Percentiles rank a stretch among this genome's conserved stretches.
phyloP scores from a whole-genome alignment of 2,113 vertebrate species.

The Muntiacus reevesi region DNA sequence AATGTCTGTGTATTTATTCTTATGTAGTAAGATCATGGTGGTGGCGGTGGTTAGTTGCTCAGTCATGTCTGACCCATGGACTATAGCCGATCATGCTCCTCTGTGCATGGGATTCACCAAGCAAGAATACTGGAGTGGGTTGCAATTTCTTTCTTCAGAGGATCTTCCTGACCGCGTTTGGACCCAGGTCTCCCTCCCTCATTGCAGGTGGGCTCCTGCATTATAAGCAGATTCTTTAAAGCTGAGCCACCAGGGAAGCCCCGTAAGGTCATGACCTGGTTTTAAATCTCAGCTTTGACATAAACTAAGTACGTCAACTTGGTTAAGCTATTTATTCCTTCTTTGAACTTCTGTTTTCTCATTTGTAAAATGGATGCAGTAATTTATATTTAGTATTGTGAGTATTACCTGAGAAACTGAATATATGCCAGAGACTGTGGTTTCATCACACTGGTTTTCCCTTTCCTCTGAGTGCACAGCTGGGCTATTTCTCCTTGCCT shows the following conservation, averaged over 20 bases:
- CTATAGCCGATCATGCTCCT: not conserved
- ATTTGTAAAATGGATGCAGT: not conserved
- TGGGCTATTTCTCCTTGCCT: not conserved
- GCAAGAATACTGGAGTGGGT: not conserved
- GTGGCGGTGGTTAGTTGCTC: not conserved
- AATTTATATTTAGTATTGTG: not conserved
- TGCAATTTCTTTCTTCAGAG: not conserved
- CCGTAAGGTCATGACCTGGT: not conserved
- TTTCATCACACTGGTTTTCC: not conserved
- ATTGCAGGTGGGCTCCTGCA: not conserved
- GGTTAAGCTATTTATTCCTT: not conserved
- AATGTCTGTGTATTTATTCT: not conserved
- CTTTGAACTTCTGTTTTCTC: not conserved
- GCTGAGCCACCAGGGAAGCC: not conserved
- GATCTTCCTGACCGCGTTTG: rapidly evolving
- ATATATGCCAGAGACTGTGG: not conserved
- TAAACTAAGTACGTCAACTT: not conserved
- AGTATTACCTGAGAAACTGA: not conserved
- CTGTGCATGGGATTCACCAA: not conserved
- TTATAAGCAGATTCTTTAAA: not conserved
- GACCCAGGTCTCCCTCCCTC: not conserved
- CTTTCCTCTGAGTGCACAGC: not conserved
- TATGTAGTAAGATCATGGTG: not conserved
- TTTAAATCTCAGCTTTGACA: not conserved
- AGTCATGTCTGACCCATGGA: not conserved